Base-by-base conservation (phyloP, 2,888 invertebrate genomes). In the Pyrocoelia pectoralis region DNA sequence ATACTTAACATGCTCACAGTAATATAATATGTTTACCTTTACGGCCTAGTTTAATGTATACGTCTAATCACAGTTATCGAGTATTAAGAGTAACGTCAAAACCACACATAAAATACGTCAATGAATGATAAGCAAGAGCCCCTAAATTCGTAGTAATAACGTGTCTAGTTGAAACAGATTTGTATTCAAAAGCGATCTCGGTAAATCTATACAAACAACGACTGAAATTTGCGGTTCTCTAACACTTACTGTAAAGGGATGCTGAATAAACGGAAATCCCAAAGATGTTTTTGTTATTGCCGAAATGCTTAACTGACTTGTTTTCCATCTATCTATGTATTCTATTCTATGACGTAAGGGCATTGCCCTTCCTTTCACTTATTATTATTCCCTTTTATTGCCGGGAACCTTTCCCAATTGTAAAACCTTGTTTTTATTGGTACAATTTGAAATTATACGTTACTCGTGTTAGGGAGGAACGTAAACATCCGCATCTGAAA, bases 261-360 rank as follows among this genome's bases (percentile, higher is more conserved):
- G 46, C 46, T 46, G 46, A 46, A 18, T 46, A 46, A 46, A 17
- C 17, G 40, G 15, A 18, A 49, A 40, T 50, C 46, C 56, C 56
- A 13, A 51, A 24, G 56, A 61, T 51, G 60, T 56, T 61, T 61
- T 56, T 61, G 61, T 61, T 55, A 46, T 56, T 50, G 51, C 56
- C 33, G 56, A 18, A 56, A 61, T 60, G 56, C 19, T 50, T 55
- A 56, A 38, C 33, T 52, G 56, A 55, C 60, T 61, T 61, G 61
- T 61, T 61, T 61, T 56, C 55, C 41, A 54, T 55, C 19, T 46
- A 10, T 19, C 15, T n/a, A n/a, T n/a, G n/a, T n/a, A n/a, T n/a
- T n/a, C n/a, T n/a, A n/a, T n/a, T n/a, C n/a, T 18, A 15, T 54
- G 53, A 53, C 54, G 54, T 28, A n/a, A 14, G 54, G 60, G 60